Conservation (phyloP, 2,888 invertebrate species). For the Colletes collaris region DNA sequence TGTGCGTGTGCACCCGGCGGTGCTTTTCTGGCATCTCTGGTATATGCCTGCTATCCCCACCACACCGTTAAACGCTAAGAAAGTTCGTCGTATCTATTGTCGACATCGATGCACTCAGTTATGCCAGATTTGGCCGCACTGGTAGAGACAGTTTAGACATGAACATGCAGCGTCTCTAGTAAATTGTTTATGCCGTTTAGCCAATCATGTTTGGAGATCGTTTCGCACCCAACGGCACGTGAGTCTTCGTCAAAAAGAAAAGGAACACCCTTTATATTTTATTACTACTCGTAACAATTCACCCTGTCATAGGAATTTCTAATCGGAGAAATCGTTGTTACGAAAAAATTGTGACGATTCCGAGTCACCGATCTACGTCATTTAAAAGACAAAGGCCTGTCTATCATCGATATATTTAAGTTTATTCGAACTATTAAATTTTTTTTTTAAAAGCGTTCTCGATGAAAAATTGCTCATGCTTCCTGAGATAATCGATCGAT, state of each 20-base stretch:
- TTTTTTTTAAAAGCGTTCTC: background rate
- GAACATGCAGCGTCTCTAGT: background rate
- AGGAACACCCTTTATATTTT: background rate
- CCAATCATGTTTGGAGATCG: background rate
- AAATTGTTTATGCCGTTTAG: background rate
- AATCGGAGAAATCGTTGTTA: background rate
- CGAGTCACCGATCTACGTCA: background rate
- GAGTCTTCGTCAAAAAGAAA: background rate
- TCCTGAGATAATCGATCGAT: slow-evolving; percentile 31
- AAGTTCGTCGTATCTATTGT: too few relatives aligned
- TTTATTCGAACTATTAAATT: background rate
- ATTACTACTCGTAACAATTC: background rate
- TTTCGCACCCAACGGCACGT: background rate
- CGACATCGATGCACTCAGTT: too few relatives aligned
- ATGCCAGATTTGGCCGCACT: too few relatives aligned
- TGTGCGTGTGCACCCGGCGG: too few relatives aligned
- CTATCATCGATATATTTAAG: too few relatives aligned
- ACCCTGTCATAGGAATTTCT: background rate
- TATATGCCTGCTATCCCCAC: too few relatives aligned
- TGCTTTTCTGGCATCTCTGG: too few relatives aligned
- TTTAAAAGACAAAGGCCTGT: too few relatives aligned
- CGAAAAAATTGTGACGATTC: background rate
- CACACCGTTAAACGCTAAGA: too few relatives aligned
- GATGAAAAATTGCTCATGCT: background rate
- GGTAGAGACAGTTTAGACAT: too few relatives aligned